phyloP scores from a whole-genome alignment of 2,113 vertebrate genomes.

The Pipra filicauda region DNA sequence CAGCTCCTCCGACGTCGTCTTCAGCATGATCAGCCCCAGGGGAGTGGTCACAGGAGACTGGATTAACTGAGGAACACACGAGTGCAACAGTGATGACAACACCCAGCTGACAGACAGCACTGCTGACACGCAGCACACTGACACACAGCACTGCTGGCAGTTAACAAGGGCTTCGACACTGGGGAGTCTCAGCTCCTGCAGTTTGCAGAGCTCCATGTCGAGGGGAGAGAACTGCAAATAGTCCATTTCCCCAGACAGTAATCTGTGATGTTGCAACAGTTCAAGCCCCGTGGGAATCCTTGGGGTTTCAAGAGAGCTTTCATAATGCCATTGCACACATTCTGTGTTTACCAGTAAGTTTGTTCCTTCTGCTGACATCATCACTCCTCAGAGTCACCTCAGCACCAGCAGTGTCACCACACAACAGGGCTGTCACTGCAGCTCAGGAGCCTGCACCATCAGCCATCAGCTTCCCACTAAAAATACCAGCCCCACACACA shows the following conservation, averaged over 20 bases:
- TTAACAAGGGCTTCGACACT: no score
- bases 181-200: background rate
- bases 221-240: background rate
- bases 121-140: background rate
- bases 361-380: background rate
- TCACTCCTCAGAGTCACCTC: background rate
- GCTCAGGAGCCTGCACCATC: background rate
- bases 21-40: conserved; percentile 92
- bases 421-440: background rate
- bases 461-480: background rate
- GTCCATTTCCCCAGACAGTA: accelerated
- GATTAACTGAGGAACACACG: conserved; percentile 80
- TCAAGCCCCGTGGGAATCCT: background rate
- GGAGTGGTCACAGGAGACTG: conserved; percentile 90
- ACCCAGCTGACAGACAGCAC: background rate
- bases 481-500: accelerated
- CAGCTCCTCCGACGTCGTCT: conserved; percentile 96
- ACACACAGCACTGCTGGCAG: background rate
- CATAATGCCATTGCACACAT: background rate
- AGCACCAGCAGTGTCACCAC: background rate
- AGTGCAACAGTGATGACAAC: background rate
- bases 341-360: background rate
- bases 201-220: accelerated
- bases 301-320: background rate
- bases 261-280: background rate